Evolutionary conservation across 1,140 invertebrate genomes (phyloP), one percentile per base, ranked within the genome.

Genomic region (Leptopilina clavipes): DNA sequence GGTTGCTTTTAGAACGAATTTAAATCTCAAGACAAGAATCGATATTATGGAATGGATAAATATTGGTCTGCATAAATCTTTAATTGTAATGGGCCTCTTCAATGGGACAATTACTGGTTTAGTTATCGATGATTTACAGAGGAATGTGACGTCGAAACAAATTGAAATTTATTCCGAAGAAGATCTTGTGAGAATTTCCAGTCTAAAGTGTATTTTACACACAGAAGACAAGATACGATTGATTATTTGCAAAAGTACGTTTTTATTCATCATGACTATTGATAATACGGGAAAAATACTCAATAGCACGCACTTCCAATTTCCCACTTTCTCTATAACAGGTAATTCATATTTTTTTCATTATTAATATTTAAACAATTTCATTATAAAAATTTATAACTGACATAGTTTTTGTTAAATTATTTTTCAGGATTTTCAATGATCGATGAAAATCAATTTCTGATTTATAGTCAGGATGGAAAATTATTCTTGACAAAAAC

Each of bases 81-180:
- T 87, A n/a, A 79, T 90, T 7, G 19, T 89, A 11, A 56, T 88
- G 59, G 88, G 86, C 73, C 90, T 84, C 74, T 76, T 79, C 17
- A 84, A 88, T 80, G 89, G 89, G 8, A 75, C 72, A 76, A 80
- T 90, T 74, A 76, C 82, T 54, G 80, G 81, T 48, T 11, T 88
- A 14, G 76, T 75, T 31, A 31, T 89, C 14, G 45, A 81, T 54
- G 18, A 19, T 14, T 44, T 45, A 8, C 19, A 84, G 37, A 48
- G 76, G 6, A 44, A 0, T 52, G 18, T 90, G 5, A 54, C 75
- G 37, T 14, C 81, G 14, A 19, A 54, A 12, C 71, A 17, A 9
- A 43, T 65, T 40, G 70, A 79, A 31, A 83, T 81, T 59, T 87
- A 86, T 74, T 75, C 83, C 9, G 74, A 83, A 31, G 40, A 70